Percentiles rank a stretch among this genome's conserved stretches.
Conservation (phyloP, 2,797 vertebrate species). For the Pristis pectinata region DNA sequence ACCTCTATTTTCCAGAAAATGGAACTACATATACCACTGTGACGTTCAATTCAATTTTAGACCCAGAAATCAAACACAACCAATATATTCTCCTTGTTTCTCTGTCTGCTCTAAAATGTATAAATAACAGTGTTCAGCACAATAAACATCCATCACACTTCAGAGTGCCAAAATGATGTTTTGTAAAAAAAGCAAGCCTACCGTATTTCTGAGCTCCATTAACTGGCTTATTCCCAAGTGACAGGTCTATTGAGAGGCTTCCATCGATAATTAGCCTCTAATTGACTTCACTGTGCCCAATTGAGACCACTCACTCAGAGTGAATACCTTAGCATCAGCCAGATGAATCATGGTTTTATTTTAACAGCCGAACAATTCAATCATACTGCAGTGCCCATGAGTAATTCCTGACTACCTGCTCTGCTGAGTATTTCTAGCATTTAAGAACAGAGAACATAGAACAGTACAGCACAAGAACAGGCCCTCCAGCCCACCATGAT, state of each 20-base stretch:
- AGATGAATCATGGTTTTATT: not conserved
- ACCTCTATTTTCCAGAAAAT: not conserved
- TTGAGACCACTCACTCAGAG: not conserved
- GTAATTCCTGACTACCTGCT: not conserved
- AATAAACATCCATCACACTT: not conserved
- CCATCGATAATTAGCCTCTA: not conserved
- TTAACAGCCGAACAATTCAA: no score
- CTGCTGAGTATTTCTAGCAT: no score
- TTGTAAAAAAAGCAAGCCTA: not conserved
- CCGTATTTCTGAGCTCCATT: not conserved
- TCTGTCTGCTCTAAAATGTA: no score
- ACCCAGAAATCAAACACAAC: conserved; percentile 4
- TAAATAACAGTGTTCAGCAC: not conserved
- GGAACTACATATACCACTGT: not conserved
- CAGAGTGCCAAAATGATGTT: conserved; percentile 5
- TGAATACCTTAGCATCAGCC: not conserved
- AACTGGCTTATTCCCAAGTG: not conserved
- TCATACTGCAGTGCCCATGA: no score
- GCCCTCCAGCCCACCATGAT: no score
- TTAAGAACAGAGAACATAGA: no score
- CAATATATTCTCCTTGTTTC: not conserved
- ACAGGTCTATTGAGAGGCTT: not conserved
- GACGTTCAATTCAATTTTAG: not conserved
- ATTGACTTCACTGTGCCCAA: not conserved
- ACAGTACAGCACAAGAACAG: no score